These are phyloP conservation scores for Yasuhikotakia modesta DNA, from an alignment of 2,797 vertebrate species.

Conservation along the genomic window DNA sequence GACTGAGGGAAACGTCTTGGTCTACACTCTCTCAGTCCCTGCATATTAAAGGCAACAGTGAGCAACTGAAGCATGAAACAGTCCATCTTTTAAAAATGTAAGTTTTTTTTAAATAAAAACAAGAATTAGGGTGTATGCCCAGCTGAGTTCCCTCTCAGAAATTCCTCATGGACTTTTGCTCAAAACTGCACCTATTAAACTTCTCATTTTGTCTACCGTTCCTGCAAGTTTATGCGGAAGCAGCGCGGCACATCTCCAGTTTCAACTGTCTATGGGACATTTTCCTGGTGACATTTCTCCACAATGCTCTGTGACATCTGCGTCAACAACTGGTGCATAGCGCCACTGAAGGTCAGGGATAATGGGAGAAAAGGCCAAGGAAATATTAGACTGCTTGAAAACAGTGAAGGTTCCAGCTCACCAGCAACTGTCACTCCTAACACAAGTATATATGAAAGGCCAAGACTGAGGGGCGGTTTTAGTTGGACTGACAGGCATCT, in stretches of 20 bases:
- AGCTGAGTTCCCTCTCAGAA: neutral
- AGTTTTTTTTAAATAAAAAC: no score
- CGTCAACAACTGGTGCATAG: constrained; percentile 59
- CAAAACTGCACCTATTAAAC: constrained; percentile 3
- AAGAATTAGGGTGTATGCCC: no score
- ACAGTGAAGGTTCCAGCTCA: constrained; percentile 48
- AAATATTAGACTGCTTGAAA: constrained; percentile 63
- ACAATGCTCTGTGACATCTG: constrained; percentile 63
- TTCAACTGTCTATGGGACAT: constrained; percentile 60
- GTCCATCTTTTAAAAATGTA: neutral
- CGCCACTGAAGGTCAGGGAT: constrained; percentile 62
- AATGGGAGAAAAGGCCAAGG: constrained; percentile 63
- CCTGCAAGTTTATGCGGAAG: constrained; percentile 35
- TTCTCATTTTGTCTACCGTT: neutral
- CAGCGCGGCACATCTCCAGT: constrained; percentile 47
- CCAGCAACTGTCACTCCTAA: constrained; percentile 60
- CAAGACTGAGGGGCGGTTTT: constrained; percentile 50
- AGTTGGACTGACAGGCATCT: constrained; percentile 34
- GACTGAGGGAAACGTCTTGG: constrained; percentile 58
- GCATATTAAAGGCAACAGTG: constrained; percentile 45
- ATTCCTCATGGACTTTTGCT: neutral
- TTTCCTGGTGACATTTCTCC: constrained; percentile 64
- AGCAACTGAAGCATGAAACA: neutral
- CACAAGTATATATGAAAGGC: constrained; percentile 57
- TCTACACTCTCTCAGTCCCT: constrained; percentile 65